These are phyloP conservation scores for Antechinus stuartii DNA, from an alignment of 2,113 vertebrate genomes.

Conservation along the genomic window DNA sequence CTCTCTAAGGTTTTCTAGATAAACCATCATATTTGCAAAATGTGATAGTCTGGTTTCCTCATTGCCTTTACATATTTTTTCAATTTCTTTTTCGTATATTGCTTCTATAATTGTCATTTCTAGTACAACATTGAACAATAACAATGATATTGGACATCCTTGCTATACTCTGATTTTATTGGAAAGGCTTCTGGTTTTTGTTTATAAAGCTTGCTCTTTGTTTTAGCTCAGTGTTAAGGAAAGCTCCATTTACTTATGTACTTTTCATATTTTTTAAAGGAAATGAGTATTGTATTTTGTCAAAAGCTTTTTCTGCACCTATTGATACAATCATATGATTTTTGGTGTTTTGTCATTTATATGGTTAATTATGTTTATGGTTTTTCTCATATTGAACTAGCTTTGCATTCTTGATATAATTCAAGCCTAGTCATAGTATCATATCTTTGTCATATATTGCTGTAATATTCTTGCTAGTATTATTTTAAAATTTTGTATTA, in stretches of 20 bases:
- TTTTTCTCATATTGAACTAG: not conserved
- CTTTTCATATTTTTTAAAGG: not conserved
- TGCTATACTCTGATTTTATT: not conserved
- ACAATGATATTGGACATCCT: not conserved
- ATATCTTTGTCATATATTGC: not conserved
- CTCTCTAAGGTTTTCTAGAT: no score
- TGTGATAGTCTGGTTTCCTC: not conserved
- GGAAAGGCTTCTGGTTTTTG: not conserved
- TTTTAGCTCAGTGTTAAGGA: not conserved
- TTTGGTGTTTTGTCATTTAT: not conserved
- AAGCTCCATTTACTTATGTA: not conserved
- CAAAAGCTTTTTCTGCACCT: not conserved
- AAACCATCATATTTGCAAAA: not conserved
- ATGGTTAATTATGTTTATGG: not conserved
- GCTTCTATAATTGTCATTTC: not conserved
- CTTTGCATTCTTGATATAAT: not conserved
- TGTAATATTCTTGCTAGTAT: not conserved
- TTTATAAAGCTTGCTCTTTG: not conserved
- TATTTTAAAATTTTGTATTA: not conserved
- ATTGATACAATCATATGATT: not conserved
- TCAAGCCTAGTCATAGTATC: not conserved
- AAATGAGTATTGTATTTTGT: not conserved
- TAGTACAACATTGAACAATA: not conserved
- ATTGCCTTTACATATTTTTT: no score
- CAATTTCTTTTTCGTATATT: not conserved